Evolutionary conservation across 2,888 invertebrate genomes (phyloP).

Genomic region (Synanthedon vespiformis): DNA sequence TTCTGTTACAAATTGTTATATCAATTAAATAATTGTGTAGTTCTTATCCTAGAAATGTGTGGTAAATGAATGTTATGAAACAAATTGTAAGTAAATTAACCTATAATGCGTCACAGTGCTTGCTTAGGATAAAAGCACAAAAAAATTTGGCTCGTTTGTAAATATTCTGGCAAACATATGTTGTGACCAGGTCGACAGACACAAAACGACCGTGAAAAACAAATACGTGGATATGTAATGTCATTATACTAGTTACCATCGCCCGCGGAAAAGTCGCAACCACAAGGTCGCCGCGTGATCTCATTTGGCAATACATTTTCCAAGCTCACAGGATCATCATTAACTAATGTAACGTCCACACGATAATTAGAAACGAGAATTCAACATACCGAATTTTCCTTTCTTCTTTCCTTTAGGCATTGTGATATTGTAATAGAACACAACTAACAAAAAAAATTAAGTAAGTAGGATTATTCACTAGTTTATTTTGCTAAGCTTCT

Average conservation of each 20-base stretch:
- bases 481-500: constrained; percentile 49
- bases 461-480: constrained; percentile 59
- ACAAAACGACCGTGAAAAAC: constrained; percentile 24
- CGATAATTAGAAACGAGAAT: constrained; percentile 1
- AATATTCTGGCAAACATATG: constrained; percentile 25
- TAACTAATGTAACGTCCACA: not conserved
- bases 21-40: no score
- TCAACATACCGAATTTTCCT: constrained; percentile 77
- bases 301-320: constrained; percentile 32
- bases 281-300: constrained; percentile 68
- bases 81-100: no score
- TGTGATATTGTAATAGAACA: constrained; percentile 45
- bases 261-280: constrained; percentile 39
- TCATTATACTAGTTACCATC: constrained; percentile 10
- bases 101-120: no score
- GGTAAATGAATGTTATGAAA: no score
- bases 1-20: no score
- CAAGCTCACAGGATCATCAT: constrained; percentile 1
- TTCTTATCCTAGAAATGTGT: no score
- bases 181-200: constrained; percentile 13
- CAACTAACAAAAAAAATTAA: constrained; percentile 55
- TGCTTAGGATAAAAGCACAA: no score
- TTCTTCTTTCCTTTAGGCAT: constrained; percentile 85
- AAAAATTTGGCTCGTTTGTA: no score
- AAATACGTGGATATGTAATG: constrained; percentile 35